Conservation (phyloP, 2,888 invertebrate genomes). For the Leucophenga montana region DNA sequence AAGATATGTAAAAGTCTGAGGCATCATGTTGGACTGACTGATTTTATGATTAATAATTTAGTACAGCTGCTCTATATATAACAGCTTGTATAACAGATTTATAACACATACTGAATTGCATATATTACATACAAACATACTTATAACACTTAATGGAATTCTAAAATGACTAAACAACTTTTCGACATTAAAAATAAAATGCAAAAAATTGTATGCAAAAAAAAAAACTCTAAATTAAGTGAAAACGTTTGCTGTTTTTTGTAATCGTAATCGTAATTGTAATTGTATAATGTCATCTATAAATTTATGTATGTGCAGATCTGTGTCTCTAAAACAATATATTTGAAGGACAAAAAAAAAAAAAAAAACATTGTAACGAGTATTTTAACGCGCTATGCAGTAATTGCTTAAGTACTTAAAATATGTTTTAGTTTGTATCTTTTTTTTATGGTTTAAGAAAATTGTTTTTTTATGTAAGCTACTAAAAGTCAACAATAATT, state of each 20-base stretch:
- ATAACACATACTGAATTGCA: constrained; percentile 6
- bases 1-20: neutral
- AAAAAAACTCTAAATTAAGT: constrained; percentile 30
- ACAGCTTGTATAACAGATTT: constrained; percentile 16
- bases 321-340: constrained; percentile 24
- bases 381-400: constrained; percentile 21
- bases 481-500: too few relatives aligned
- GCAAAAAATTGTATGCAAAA: constrained; percentile 19
- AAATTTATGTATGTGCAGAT: constrained; percentile 31
- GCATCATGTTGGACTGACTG: constrained; percentile 59
- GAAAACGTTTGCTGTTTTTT: constrained; percentile 39
- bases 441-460: constrained; percentile 6
- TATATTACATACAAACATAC: neutral
- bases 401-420: constrained; percentile 39
- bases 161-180: constrained; percentile 32
- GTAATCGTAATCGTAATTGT: constrained; percentile 24
- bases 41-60: constrained; percentile 58
- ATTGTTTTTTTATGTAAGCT: too few relatives aligned
- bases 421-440: constrained; percentile 41
- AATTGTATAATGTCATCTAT: constrained; percentile 46
- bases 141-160: constrained; percentile 17
- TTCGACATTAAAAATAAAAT: constrained; percentile 38
- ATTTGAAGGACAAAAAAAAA: constrained; percentile 2
- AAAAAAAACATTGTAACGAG: neutral
- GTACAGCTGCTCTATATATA: neutral